Evolutionary conservation across 2,113 vertebrate genomes (phyloP), one percentile per base, ranked within the genome.

Genomic region (Notothenia coriiceps): DNA sequence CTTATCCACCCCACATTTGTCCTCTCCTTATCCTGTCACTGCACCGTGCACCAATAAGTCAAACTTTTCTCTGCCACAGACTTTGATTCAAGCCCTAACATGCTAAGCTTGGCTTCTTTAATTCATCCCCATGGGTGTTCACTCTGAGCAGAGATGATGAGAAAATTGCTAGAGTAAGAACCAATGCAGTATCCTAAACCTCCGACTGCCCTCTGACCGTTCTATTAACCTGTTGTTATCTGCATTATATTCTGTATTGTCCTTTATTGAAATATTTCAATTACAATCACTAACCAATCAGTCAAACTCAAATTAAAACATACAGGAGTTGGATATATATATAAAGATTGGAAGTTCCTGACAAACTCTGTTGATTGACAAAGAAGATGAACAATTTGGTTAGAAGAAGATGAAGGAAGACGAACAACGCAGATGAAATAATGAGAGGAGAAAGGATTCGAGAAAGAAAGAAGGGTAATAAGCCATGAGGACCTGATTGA

Each of bases 131-230:
- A 10, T 17, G 87, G 86, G 78, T 79, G 66, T 87, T 86, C 72
- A 63, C 62, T 79, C 59, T 82, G 70, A 80, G 61, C 72, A 73
- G 82, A 84, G 85, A 70, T 64, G 72, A 81, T 80, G 60, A 44
- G 44, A 77, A 82, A 92, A 88, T 67, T 87, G 92, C 87, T 87
- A 76, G 47, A 70, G 88, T 82, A 79, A 54, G 76, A 83, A 17
- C 6, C 18, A 5, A 47, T 67, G 77, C 60, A 47, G 57, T 44
- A 62, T 14, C 17, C 17, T 33, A 33, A 35, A 22, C 4, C 46
- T 50, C 44, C 18, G 29, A 3, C 18, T 43, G 10, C 22, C 54
- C 18, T 63, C 46, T 43, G 17, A 68, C 18, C 43, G 65, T 55
- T 50, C n/a, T 46, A 49, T 65, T 56, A 18, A 15, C 1, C 5